phyloP scores from a whole-genome alignment of 2,888 invertebrate genomes.

The Melolontha melolontha region DNA sequence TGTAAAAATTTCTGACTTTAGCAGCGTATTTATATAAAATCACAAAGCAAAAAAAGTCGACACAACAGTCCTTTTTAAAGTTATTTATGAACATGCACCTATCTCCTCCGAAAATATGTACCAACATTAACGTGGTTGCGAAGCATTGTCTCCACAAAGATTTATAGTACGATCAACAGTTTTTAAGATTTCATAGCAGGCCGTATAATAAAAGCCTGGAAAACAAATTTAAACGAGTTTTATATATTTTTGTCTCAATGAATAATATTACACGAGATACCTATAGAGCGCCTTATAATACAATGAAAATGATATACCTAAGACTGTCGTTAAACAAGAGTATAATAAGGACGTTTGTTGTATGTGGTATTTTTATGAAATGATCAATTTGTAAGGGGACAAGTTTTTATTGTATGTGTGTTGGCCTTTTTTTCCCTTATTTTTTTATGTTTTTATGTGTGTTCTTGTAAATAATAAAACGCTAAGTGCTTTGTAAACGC shows the following conservation, averaged over 20 bases:
- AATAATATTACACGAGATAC: constrained; percentile 3
- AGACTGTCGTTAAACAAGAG: constrained; percentile 20
- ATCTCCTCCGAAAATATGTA: constrained; percentile 9
- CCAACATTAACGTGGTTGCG: constrained; percentile 12
- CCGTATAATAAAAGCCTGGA: neutral
- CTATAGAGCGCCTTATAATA: constrained; percentile 3
- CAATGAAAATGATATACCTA: constrained; percentile 34
- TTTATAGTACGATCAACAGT: constrained; percentile 20
- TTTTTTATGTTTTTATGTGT: constrained; percentile 27
- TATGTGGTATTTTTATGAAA: constrained; percentile 36
- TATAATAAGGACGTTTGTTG: constrained; percentile 14
- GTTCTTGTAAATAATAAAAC: constrained; percentile 27
- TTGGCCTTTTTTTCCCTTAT: too few relatives aligned
- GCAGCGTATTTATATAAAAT: too few relatives aligned
- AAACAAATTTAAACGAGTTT: constrained; percentile 8
- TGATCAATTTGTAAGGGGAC: constrained; percentile 35
- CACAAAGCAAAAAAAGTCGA: too few relatives aligned
- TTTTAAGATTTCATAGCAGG: constrained; percentile 10
- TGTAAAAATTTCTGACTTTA: too few relatives aligned
- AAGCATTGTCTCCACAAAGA: constrained; percentile 30
- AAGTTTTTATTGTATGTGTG: constrained; percentile 40
- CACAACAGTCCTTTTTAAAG: neutral
- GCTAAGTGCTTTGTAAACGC: constrained; percentile 25
- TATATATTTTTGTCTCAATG: constrained; percentile 20
- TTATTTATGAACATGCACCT: constrained; percentile 4